Percentiles rank a stretch among this genome's conserved stretches.
These are phyloP conservation scores for Ophion slaviceki DNA, from an alignment of 2,888 invertebrate genomes.

Conservation along the genomic window DNA sequence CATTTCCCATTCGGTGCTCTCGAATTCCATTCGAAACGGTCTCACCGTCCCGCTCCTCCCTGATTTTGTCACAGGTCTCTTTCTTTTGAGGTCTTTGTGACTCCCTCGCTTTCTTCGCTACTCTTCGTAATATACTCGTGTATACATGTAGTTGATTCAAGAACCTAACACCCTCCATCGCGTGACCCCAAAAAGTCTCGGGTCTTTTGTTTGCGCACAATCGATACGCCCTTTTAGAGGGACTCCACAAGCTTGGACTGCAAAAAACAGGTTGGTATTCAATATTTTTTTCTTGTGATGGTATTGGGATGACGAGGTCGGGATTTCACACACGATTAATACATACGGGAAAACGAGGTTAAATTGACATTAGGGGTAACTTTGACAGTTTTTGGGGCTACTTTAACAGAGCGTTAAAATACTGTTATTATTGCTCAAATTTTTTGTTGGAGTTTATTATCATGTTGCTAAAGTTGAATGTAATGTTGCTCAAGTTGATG, in stretches of 20 bases:
- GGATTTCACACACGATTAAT: background rate
- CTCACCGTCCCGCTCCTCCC: background rate
- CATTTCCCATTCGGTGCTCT: background rate
- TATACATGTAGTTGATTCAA: background rate
- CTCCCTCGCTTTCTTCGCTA: background rate
- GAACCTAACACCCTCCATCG: background rate
- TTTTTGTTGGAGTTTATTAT: too few relatives aligned
- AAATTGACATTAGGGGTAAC: too few relatives aligned
- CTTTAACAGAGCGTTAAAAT: too few relatives aligned
- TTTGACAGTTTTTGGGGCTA: too few relatives aligned
- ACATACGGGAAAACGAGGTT: too few relatives aligned
- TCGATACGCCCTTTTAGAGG: background rate
- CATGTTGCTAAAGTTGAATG: too few relatives aligned
- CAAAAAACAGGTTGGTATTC: background rate
- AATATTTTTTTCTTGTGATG: background rate
- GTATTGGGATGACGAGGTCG: background rate
- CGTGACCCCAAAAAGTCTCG: background rate
- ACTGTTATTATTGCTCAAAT: too few relatives aligned
- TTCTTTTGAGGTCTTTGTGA: background rate
- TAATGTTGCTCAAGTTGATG: too few relatives aligned
- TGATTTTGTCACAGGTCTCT: background rate
- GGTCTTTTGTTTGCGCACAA: background rate
- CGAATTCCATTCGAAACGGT: constrained; percentile 11
- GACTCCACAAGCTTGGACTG: background rate
- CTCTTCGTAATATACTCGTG: constrained; percentile 3